Percentiles rank a stretch among this genome's conserved stretches.
phyloP scores from a whole-genome alignment of 2,888 invertebrate genomes.

The Cheilosia vernalis region DNA sequence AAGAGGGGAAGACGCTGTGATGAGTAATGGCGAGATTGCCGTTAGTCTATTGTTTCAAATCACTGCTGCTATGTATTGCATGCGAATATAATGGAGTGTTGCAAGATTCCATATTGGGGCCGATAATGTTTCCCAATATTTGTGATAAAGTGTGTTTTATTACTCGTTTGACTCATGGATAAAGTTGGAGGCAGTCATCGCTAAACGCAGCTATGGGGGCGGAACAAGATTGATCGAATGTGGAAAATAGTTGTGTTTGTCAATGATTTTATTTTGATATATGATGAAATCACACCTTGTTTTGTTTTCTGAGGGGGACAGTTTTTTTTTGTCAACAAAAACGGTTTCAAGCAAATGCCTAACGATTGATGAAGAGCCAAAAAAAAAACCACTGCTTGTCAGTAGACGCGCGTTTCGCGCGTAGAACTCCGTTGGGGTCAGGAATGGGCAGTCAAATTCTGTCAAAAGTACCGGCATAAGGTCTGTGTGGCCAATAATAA shows the following conservation, averaged over 20 bases:
- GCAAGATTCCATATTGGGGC: constrained; percentile 74
- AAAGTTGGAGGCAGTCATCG: constrained; percentile 24
- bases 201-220: constrained; percentile 43
- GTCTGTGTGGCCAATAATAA: too few species aligned
- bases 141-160: constrained; percentile 23
- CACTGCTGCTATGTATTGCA: constrained; percentile 38
- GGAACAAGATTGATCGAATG: constrained; percentile 47
- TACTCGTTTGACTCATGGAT: constrained; percentile 11
- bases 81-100: constrained; percentile 59
- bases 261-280: not conserved
- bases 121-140: constrained; percentile 66
- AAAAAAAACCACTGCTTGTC: too few species aligned
- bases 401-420: too few species aligned
- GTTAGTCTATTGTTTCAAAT: constrained; percentile 48
- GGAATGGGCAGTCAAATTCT: too few species aligned
- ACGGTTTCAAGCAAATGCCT: too few species aligned
- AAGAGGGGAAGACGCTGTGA: constrained; percentile 16
- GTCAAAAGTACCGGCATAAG: too few species aligned
- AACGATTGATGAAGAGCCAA: too few species aligned
- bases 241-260: constrained; percentile 11
- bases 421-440: too few species aligned
- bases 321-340: too few species aligned
- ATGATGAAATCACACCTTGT: not conserved
- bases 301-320: too few species aligned
- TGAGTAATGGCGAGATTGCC: constrained; percentile 58